Conservation (phyloP, 2,797 vertebrate genomes). For the Garrulus glandarius region DNA sequence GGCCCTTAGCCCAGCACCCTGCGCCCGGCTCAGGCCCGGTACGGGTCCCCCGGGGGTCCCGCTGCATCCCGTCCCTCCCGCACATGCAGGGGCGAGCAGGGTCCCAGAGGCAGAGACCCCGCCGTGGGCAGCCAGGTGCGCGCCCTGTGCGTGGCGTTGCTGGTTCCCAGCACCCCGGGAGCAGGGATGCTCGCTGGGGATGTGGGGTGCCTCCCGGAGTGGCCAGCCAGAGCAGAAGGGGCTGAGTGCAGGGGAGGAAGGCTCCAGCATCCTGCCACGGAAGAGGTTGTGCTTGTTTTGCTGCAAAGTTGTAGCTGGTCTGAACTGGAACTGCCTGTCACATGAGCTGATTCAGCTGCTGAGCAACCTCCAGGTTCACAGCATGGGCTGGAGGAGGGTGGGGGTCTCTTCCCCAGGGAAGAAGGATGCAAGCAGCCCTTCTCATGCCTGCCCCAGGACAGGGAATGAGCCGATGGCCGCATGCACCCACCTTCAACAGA, state of each 20-base stretch:
- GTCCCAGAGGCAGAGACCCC: neutral
- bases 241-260: neutral
- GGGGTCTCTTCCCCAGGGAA: neutral
- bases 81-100: neutral
- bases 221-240: neutral
- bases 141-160: neutral
- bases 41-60: neutral
- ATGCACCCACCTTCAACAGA: fast-evolving
- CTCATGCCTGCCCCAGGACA: neutral
- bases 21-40: neutral
- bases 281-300: constrained; percentile 21
- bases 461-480: fast-evolving
- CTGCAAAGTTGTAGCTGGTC: constrained; percentile 56
- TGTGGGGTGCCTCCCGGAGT: fast-evolving
- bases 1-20: neutral
- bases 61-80: neutral
- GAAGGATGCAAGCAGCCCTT: neutral
- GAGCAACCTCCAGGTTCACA: neutral
- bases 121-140: fast-evolving
- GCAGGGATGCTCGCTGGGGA: neutral
- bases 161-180: neutral
- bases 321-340: constrained; percentile 50
- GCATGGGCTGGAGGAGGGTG: neutral
- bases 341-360: constrained; percentile 49
- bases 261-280: neutral